Conservation (phyloP, 2,888 invertebrate genomes). For the Thymelicus sylvestris region DNA sequence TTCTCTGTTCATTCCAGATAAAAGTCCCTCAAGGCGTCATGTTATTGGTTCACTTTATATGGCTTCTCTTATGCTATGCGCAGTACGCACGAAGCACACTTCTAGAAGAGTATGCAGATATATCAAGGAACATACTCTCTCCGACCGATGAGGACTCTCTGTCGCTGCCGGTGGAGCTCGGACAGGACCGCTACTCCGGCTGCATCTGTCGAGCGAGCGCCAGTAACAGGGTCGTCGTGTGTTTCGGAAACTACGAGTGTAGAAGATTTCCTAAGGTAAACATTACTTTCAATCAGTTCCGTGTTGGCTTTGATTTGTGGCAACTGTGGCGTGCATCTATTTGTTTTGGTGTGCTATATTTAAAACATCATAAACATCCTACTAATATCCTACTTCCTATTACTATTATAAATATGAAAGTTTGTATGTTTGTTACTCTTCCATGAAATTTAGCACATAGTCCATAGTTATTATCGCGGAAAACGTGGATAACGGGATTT, state of each 20-base stretch:
- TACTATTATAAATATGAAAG: too few relatives aligned
- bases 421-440: too few relatives aligned
- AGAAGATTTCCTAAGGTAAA: slow-evolving; percentile 74
- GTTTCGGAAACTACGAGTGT: slow-evolving; percentile 83
- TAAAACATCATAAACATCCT: too few relatives aligned
- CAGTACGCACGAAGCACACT: slow-evolving; percentile 62
- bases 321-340: too few relatives aligned
- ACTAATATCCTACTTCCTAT: too few relatives aligned
- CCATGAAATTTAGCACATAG: too few relatives aligned
- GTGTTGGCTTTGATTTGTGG: not conserved
- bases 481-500: too few relatives aligned
- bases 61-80: slow-evolving; percentile 72
- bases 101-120: slow-evolving; percentile 64
- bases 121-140: slow-evolving; percentile 56
- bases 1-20: slow-evolving; percentile 42
- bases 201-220: slow-evolving; percentile 78
- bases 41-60: slow-evolving; percentile 62
- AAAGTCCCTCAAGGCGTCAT: slow-evolving; percentile 49
- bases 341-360: too few relatives aligned
- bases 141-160: slow-evolving; percentile 55
- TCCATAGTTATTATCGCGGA: too few relatives aligned
- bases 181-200: slow-evolving; percentile 68
- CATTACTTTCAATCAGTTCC: not conserved
- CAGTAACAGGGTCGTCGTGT: slow-evolving; percentile 65
- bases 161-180: slow-evolving; percentile 63